phyloP scores from a whole-genome alignment of 2,113 vertebrate species.

The Cyanocitta stelleri region DNA sequence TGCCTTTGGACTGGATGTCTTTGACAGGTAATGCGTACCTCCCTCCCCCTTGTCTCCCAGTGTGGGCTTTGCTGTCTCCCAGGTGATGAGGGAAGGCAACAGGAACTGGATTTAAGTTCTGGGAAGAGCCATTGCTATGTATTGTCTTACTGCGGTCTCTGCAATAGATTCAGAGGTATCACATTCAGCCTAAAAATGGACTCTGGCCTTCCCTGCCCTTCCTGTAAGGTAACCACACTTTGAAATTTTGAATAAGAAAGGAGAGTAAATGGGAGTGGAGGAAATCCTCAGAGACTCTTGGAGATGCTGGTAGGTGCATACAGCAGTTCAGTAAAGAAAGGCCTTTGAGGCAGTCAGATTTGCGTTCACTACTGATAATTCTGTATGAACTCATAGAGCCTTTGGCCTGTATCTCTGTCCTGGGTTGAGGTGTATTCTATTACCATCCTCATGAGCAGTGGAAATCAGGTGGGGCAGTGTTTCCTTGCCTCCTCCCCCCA shows the following conservation, averaged over 20 bases:
- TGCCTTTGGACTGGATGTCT: not conserved
- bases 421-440: no score
- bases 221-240: not conserved
- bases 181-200: not conserved
- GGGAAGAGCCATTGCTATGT: not conserved
- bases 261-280: not conserved
- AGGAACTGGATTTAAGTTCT: not conserved
- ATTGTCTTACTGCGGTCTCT: not conserved
- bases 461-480: no score
- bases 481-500: no score
- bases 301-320: not conserved
- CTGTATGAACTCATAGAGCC: not conserved
- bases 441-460: no score
- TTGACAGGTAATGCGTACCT: rapidly evolving
- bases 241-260: not conserved
- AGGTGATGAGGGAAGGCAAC: not conserved
- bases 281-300: not conserved
- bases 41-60: not conserved
- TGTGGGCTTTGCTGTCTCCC: not conserved
- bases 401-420: not conserved
- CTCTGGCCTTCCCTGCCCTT: not conserved
- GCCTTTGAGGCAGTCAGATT: not conserved
- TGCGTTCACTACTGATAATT: not conserved
- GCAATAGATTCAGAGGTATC: not conserved
- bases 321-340: not conserved